Conservation (phyloP, 2,888 invertebrate species). For the Tortrix viridana region DNA sequence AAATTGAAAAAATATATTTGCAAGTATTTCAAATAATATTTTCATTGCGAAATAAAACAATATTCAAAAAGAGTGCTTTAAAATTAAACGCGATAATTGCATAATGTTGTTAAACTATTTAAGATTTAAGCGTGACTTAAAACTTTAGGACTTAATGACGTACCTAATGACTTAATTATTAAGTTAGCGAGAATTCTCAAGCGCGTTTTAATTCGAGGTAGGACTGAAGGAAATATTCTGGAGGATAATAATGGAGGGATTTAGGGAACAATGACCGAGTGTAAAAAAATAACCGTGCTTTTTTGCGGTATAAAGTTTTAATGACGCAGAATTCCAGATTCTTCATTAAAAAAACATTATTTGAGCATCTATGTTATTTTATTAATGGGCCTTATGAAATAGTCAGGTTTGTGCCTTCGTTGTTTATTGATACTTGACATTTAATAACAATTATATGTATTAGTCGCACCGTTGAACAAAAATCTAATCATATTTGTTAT, state of each 20-base stretch:
- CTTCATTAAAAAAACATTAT: background rate
- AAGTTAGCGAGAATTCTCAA: conserved; percentile 18
- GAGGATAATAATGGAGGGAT: background rate
- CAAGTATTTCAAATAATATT: too few species aligned
- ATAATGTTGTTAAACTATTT: conserved; percentile 17
- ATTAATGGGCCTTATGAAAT: background rate
- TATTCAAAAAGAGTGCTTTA: background rate
- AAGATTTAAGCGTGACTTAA: conserved; percentile 17
- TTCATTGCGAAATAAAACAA: too few species aligned
- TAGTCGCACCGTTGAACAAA: too few species aligned
- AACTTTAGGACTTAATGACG: conserved; percentile 29
- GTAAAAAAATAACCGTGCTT: background rate
- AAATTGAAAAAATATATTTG: too few species aligned
- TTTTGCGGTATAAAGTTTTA: background rate
- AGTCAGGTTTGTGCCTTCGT: too few species aligned
- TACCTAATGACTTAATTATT: conserved; percentile 29
- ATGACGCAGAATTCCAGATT: background rate
- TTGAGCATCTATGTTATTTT: background rate
- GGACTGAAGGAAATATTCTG: background rate
- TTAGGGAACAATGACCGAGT: background rate
- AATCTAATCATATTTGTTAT: too few species aligned
- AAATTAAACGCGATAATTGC: conserved; percentile 21
- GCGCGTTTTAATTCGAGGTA: conserved; percentile 9
- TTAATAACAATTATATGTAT: too few species aligned
- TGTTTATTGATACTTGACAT: too few species aligned